Percentiles rank a stretch among this genome's conserved stretches.
These are phyloP conservation scores for Meteorus sp. DNA, from an alignment of 1,140 invertebrate genomes.

Conservation along the genomic window DNA sequence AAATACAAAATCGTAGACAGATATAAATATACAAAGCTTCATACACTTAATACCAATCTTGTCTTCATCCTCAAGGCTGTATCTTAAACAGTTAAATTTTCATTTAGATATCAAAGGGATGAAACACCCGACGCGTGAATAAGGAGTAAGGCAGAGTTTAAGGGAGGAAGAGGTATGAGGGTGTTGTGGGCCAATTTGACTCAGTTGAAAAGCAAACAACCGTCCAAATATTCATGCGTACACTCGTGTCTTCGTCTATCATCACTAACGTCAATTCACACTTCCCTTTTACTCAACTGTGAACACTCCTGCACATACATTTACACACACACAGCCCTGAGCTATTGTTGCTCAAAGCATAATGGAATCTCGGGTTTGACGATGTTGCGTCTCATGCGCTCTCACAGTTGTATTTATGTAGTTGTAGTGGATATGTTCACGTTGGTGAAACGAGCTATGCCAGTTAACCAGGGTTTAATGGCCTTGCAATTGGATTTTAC, in stretches of 20 bases:
- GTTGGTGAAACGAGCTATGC: no score
- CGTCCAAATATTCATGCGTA: conserved; percentile 21
- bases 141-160: no score
- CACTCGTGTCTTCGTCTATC: not conserved
- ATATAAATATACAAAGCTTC: no score
- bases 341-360: conserved; percentile 59
- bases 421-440: conserved; percentile 14
- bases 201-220: conserved; percentile 31
- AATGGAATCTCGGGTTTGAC: conserved; percentile 58
- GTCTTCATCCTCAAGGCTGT: conserved; percentile 12
- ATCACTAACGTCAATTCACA: conserved; percentile 12
- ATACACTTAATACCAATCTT: no score
- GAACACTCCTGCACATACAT: no score
- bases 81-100: conserved; percentile 38
- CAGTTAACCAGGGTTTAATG: conserved; percentile 53
- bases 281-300: conserved; percentile 5
- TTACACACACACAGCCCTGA: conserved; percentile 53
- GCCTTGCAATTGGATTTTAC: conserved; percentile 59
- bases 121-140: conserved; percentile 25
- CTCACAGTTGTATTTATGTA: conserved; percentile 13
- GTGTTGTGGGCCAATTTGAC: conserved; percentile 31
- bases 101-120: conserved; percentile 37
- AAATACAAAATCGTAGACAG: no score
- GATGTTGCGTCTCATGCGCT: conserved; percentile 33
- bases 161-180: no score